Evolutionary conservation across 2,113 vertebrate species (phyloP), one percentile per base, ranked within the genome.

Genomic region (Zapornia atra): DNA sequence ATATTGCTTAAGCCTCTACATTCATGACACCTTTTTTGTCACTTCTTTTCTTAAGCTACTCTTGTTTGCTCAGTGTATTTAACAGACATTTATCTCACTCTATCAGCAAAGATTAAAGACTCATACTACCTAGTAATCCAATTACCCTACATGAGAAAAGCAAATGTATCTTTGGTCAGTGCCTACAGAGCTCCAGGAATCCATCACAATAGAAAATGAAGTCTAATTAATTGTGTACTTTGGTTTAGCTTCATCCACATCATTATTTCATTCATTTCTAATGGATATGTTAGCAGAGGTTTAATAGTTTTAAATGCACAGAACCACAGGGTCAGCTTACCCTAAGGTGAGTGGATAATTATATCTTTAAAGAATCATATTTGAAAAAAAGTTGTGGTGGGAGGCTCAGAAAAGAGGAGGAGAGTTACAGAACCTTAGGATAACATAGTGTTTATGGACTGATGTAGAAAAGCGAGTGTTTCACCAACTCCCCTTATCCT

Each of bases 51-150:
- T 94, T 96, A 92, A 97, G 86, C 90, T 76, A 42, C 69, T 95
- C n/a, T 83, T 93, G 53, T 96, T 93, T 82, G 75, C 84, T 85
- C 61, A 94, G 82, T 89, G 50, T 81, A 92, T 95, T 97, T 97
- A 93, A 57, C 79, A 91, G 91, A 79, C 94, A 95, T 97, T 96
- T 93, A 95, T 92, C 87, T 96, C 60, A 96, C 57, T 96, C 97
- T 97, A 97, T 98, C 95, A 84, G 93, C 63, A 96, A 92, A 97
- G 95, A 98, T 97, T 98, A 97, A 97, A 94, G 84, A 94, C 82
- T 98, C 92, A 94, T 83, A 69, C 78, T 93, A 94, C 78, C 80
- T 93, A 53, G 86, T 95, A 98, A 98, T 97, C 94, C 92, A 92
- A 97, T 98, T 98, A 98, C 89, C 50, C 86, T 89, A 29, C 79